These are phyloP conservation scores for Epinephelus moara DNA, from an alignment of 2,113 vertebrate species.

Conservation along the genomic window DNA sequence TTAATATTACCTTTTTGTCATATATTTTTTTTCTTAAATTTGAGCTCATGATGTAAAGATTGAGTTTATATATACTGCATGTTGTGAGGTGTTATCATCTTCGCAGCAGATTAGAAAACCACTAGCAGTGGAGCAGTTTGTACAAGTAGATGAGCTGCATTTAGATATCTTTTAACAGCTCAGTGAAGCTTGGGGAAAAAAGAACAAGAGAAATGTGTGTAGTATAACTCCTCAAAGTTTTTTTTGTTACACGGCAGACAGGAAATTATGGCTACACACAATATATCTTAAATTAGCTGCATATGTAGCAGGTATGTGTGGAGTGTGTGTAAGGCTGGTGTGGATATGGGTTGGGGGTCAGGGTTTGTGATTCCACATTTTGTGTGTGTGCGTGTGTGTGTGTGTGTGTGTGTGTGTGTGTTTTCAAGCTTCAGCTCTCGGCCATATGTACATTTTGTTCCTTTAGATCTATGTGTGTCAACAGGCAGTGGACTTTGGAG, in stretches of 20 bases:
- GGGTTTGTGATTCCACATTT: constrained; percentile 34
- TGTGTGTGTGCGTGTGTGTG: not conserved
- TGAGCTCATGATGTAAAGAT: not conserved
- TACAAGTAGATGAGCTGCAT: constrained; percentile 35
- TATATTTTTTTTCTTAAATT: not conserved
- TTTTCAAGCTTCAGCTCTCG: constrained; percentile 7
- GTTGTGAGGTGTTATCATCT: constrained; percentile 15
- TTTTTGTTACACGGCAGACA: constrained; percentile 3
- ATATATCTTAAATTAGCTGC: not conserved
- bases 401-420: not conserved
- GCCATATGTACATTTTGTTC: constrained; percentile 56
- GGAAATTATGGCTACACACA: not conserved
- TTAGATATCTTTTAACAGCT: constrained; percentile 44
- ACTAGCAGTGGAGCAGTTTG: constrained; percentile 20
- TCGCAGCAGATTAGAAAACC: constrained; percentile 24
- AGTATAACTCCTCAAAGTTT: not conserved
- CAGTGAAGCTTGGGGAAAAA: constrained; percentile 22
- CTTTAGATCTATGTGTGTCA: constrained; percentile 53
- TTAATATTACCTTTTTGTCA: not conserved
- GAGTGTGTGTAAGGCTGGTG: not conserved
- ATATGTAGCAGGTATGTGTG: not conserved
- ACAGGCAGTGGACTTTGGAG: constrained; percentile 60
- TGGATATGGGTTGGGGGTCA: constrained; percentile 26
- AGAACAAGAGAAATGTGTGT: not conserved
- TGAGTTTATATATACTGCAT: constrained; percentile 17